Conservation (phyloP, 2,797 vertebrate genomes). For the Anguilla marmorata region DNA sequence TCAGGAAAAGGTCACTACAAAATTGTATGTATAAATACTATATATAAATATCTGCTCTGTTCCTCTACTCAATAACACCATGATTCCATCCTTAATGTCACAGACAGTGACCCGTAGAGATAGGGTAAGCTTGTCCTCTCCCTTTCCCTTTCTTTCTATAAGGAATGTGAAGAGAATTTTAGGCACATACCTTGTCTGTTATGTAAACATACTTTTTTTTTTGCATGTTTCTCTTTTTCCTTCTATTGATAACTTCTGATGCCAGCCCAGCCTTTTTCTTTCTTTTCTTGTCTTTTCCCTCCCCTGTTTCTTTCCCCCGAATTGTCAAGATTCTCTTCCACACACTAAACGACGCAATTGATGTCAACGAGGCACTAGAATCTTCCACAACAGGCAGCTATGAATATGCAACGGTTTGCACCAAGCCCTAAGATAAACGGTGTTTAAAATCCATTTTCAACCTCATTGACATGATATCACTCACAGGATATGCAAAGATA, state of each 20-base stretch:
- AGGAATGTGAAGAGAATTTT: slow-evolving; percentile 62
- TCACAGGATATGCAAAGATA: slow-evolving; percentile 15
- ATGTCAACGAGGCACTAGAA: slow-evolving; percentile 10
- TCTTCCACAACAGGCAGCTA: not conserved
- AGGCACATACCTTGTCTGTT: slow-evolving; percentile 58
- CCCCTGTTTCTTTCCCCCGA: slow-evolving; percentile 9
- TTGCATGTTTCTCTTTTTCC: slow-evolving; percentile 10
- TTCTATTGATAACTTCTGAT: not conserved
- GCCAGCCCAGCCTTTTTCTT: not conserved
- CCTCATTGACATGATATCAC: not conserved
- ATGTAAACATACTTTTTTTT: slow-evolving; percentile 56
- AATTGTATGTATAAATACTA: not conserved
- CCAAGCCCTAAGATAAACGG: slow-evolving; percentile 14
- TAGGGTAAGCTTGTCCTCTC: slow-evolving; percentile 34
- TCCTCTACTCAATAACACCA: not conserved
- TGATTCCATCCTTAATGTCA: slow-evolving; percentile 7
- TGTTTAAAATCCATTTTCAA: not conserved
- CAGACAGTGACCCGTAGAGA: slow-evolving; percentile 33
- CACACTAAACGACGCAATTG: not conserved
- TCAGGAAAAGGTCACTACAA: slow-evolving; percentile 14
- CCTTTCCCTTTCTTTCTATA: slow-evolving; percentile 45
- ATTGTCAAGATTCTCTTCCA: not conserved
- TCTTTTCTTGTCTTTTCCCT: not conserved
- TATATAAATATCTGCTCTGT: not conserved
- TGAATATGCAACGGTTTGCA: not conserved